Conservation (phyloP, 2,888 invertebrate genomes). For the Apamea anceps region DNA sequence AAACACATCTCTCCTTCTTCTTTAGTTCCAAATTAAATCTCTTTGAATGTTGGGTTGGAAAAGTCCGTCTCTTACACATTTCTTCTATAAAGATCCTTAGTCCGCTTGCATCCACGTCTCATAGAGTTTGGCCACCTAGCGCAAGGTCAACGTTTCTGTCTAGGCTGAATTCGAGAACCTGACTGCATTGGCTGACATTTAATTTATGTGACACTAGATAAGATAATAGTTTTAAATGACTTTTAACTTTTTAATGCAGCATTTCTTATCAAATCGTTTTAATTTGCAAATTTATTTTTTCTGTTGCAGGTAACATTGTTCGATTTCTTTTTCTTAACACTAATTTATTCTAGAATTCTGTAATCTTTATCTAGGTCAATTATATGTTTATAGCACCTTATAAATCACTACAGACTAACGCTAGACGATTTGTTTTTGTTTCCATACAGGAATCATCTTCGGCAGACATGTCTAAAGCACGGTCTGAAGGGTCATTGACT, state of each 20-base stretch:
- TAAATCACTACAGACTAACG: neutral
- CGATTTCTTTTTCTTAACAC: no score
- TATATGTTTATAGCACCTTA: neutral
- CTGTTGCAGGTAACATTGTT: neutral
- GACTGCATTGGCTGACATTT: neutral
- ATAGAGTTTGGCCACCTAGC: neutral
- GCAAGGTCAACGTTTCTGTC: conserved; percentile 8
- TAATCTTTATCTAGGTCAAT: neutral
- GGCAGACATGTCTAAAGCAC: neutral
- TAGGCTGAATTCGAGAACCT: no score
- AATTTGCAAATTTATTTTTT: neutral
- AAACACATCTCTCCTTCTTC: no score
- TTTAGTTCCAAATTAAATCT: neutral
- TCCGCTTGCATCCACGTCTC: conserved; percentile 13
- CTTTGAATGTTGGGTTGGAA: neutral
- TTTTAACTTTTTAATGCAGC: neutral
- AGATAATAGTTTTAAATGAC: neutral
- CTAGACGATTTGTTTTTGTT: neutral
- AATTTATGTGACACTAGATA: neutral
- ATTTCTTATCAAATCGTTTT: neutral
- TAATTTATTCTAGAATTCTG: neutral
- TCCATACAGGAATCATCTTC: neutral
- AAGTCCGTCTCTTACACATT: neutral
- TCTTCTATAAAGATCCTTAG: neutral
- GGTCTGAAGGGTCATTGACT: neutral